Conservation (phyloP, 2,888 invertebrate species). For the Rugalucina vietnamica region DNA sequence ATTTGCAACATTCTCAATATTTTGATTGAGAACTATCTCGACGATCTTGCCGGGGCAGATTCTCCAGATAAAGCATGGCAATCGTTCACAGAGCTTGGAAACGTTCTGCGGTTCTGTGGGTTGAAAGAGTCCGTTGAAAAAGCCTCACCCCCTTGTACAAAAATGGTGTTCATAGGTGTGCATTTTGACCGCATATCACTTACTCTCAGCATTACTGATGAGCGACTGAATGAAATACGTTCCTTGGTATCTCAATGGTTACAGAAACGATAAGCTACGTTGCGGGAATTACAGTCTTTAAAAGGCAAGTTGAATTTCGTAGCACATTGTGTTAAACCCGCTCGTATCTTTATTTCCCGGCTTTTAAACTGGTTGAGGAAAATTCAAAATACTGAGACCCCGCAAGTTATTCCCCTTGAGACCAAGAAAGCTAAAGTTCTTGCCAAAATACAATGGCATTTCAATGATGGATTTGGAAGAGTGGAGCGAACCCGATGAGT, state of each 20-base stretch:
- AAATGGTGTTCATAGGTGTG: neutral
- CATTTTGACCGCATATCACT: neutral
- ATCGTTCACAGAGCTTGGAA: neutral
- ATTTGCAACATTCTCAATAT: neutral
- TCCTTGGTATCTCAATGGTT: neutral
- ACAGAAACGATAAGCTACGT: neutral
- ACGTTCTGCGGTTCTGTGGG: neutral
- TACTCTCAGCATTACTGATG: neutral
- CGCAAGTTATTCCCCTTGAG: neutral
- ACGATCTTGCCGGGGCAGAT: neutral
- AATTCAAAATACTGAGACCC: neutral
- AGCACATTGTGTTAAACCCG: neutral
- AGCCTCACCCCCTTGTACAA: neutral
- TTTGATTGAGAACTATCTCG: neutral
- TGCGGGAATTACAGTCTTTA: neutral
- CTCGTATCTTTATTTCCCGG: neutral
- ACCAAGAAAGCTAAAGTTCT: neutral
- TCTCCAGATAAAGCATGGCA: neutral
- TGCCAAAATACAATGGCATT: neutral
- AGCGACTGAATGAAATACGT: neutral
- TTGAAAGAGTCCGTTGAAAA: neutral
- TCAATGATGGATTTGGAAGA: neutral
- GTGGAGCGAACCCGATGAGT: neutral
- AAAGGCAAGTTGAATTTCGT: neutral
- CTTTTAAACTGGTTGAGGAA: neutral